These are phyloP conservation scores for Drosophila arawakana DNA, from an alignment of 1,140 invertebrate species.

Conservation along the genomic window DNA sequence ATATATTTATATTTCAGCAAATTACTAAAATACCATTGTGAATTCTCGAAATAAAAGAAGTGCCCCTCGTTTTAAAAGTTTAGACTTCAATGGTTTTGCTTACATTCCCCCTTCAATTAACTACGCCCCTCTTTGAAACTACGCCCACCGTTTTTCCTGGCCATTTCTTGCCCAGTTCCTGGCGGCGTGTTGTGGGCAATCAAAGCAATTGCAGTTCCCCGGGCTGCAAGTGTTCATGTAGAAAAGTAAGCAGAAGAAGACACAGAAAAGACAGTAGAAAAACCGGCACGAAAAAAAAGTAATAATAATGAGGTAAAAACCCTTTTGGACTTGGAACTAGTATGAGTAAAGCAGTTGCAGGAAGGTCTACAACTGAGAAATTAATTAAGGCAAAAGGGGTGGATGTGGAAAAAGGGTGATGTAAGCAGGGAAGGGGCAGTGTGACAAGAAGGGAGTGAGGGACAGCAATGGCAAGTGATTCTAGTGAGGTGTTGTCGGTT, in stretches of 20 bases:
- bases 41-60: too few relatives aligned
- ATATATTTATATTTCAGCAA: too few relatives aligned
- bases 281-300: conserved; percentile 22
- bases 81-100: neutral
- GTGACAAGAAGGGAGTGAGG: neutral
- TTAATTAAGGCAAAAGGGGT: conserved; percentile 75
- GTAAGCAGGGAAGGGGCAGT: neutral
- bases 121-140: conserved; percentile 20
- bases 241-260: conserved; percentile 18
- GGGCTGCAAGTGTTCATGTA: conserved; percentile 64
- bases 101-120: neutral
- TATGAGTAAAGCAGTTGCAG: conserved; percentile 3
- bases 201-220: conserved; percentile 74
- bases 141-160: conserved; percentile 61
- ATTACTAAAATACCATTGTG: too few relatives aligned
- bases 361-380: conserved; percentile 52
- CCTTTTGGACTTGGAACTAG: conserved; percentile 51
- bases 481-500: conserved; percentile 60
- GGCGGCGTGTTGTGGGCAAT: conserved; percentile 72
- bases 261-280: conserved; percentile 32
- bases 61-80: too few relatives aligned
- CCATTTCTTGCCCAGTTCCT: conserved; percentile 45
- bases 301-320: conserved; percentile 78
- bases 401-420: conserved; percentile 11
- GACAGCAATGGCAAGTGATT: conserved; percentile 45